Percentiles rank a stretch among this genome's conserved stretches.
phyloP scores from a whole-genome alignment of 2,113 vertebrate genomes.

The Theristicus caerulescens region DNA sequence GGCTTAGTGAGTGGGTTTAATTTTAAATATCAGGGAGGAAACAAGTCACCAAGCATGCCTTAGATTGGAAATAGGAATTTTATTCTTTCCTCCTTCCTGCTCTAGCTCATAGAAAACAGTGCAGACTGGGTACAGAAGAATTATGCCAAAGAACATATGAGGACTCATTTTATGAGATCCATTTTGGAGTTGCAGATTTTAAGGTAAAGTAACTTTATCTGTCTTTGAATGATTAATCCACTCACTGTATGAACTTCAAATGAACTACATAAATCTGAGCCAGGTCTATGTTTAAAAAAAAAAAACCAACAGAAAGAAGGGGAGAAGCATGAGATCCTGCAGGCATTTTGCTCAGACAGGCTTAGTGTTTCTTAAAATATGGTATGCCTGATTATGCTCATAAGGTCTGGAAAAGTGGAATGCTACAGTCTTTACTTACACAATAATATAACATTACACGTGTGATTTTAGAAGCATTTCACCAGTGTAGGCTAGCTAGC shows the following conservation, averaged over 20 bases:
- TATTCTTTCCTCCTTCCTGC: background rate
- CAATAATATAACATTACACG: background rate
- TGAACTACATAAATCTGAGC: constrained; percentile 20
- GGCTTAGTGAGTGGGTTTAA: background rate
- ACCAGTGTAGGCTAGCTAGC: background rate
- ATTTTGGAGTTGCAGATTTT: background rate
- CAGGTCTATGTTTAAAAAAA: background rate
- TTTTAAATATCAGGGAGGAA: background rate
- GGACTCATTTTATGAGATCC: background rate
- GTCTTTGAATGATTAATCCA: background rate
- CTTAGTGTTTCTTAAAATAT: constrained; percentile 37
- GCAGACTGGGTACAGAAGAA: background rate
- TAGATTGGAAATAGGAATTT: background rate
- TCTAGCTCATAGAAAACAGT: background rate
- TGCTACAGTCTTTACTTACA: background rate
- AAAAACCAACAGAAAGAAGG: background rate
- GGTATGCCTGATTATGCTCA: background rate
- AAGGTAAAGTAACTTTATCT: background rate
- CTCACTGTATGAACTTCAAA: constrained; percentile 13
- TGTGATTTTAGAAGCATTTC: background rate
- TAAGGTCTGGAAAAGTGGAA: background rate
- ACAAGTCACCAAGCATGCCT: background rate
- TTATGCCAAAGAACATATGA: background rate
- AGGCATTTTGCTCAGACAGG: constrained; percentile 4
- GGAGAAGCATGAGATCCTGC: background rate